Conservation (phyloP, 1,140 invertebrate species). For the Drosophila lini region DNA sequence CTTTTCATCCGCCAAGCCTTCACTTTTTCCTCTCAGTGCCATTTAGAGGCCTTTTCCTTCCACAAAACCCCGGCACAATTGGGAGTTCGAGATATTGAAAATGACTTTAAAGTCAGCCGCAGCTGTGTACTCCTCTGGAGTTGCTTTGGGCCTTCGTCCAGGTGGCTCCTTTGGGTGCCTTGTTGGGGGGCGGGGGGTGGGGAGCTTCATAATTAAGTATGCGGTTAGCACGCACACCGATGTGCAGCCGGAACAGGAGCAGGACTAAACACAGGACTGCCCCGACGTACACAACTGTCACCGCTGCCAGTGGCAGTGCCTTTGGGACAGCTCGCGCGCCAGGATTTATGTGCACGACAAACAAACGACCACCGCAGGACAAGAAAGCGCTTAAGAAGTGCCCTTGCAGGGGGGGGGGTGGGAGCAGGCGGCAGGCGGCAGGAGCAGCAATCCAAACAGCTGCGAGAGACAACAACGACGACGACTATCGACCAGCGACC, state of each 20-base stretch:
- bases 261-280: conserved; percentile 19
- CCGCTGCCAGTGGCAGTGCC: conserved; percentile 78
- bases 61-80: conserved; percentile 16
- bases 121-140: conserved; percentile 26
- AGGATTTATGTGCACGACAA: conserved; percentile 83
- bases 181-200: conserved; percentile 16
- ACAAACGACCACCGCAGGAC: conserved; percentile 84
- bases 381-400: conserved; percentile 82
- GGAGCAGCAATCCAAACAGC: conserved; percentile 74
- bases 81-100: conserved; percentile 65
- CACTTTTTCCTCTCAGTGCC: not conserved
- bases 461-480: conserved; percentile 72
- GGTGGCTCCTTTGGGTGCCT: conserved; percentile 38
- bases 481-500: conserved; percentile 61
- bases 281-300: conserved; percentile 46
- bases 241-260: conserved; percentile 12
- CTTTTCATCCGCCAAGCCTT: not conserved
- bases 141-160: conserved; percentile 25
- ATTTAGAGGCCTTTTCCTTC: not conserved
- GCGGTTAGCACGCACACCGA: conserved; percentile 66
- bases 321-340: conserved; percentile 80
- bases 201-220: conserved; percentile 80
- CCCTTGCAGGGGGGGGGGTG: conserved; percentile 22
- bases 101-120: conserved; percentile 63
- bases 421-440: not conserved